Evolutionary conservation across 2,113 vertebrate genomes (phyloP).

Genomic region (Hydropotes inermis): DNA sequence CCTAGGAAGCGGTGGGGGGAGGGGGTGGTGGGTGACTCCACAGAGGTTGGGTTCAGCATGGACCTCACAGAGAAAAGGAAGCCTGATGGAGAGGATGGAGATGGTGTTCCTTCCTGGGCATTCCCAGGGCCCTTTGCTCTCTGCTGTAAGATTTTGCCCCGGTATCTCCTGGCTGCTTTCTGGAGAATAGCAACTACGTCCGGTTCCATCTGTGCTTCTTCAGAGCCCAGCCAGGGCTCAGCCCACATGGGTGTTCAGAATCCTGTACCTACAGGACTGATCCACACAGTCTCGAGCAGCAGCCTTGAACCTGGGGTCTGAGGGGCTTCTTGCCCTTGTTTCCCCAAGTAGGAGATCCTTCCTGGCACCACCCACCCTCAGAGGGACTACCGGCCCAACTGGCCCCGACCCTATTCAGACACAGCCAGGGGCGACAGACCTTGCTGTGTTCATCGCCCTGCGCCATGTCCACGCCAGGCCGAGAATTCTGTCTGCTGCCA

Average conservation of each 20-base stretch:
- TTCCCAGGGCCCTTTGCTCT: not conserved
- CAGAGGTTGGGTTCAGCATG: not conserved
- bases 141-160: not conserved
- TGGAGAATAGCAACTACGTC: not conserved
- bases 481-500: conserved; percentile 49
- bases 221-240: not conserved
- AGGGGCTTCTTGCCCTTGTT: not conserved
- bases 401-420: not conserved
- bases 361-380: not conserved
- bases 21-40: not conserved
- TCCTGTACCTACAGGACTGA: not conserved
- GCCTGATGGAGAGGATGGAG: not conserved
- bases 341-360: not conserved
- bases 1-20: rapidly evolving
- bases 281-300: not conserved
- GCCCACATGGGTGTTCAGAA: not conserved
- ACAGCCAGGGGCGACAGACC: not conserved
- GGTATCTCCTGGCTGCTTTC: not conserved
- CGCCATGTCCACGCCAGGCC: conserved; percentile 11
- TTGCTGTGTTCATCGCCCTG: conserved; percentile 32
- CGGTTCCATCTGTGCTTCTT: not conserved
- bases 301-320: not conserved
- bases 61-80: not conserved
- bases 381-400: not conserved
- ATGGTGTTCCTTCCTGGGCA: not conserved